Base-by-base conservation (phyloP, 2,797 vertebrate genomes). In the Premnoplex brunnescens region DNA sequence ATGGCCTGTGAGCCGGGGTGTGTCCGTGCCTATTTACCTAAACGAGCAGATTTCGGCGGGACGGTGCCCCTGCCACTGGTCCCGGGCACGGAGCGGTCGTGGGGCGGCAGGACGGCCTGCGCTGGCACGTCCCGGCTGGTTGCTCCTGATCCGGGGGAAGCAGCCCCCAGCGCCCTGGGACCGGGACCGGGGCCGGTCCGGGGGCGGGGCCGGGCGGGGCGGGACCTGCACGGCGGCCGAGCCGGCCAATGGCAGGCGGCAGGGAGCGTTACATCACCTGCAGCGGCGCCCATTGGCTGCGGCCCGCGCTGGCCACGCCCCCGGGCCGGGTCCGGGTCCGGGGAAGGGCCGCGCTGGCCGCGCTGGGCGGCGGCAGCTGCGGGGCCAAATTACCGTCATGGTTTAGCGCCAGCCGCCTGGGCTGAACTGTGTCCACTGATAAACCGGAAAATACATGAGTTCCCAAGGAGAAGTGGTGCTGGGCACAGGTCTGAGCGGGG, bases 351-450 rank as follows among this genome's bases (percentile, higher is more conserved):
- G 10, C 8, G 9, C 14, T 0, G n/a, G 10, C 26, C 8, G 10
- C 8, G 9, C 14, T 0, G n/a, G 10, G 21, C 8, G 2, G 6
- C 23, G 4, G 66, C 3, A 1, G 59, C 67, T 10, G 51, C 51
- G 3, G 30, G 10, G 4, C 28, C 36, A 9, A 5, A 12, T 7
- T 2, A 6, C 14, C 17, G 22, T 10, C 49, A 0, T 2, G 4
- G 13, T 10, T 21, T 3, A 5, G 26, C 44, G 20, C 10, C 55
- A 15, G 72, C 20, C 17, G 11, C 55, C 43, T 11, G 24, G 16
- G 34, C 34, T 23, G 41, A 21, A 0, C 41, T 26, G 0, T 3
- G 1, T 1, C 8, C 18, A 0, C 34, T 18, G 0, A 6, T 4
- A 24, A 7, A 54, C 49, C 39, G 37, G 36, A 10, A 19, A 49